These are phyloP conservation scores for Heterodera carotae DNA, from an alignment of 1,140 invertebrate genomes.

Conservation along the genomic window DNA sequence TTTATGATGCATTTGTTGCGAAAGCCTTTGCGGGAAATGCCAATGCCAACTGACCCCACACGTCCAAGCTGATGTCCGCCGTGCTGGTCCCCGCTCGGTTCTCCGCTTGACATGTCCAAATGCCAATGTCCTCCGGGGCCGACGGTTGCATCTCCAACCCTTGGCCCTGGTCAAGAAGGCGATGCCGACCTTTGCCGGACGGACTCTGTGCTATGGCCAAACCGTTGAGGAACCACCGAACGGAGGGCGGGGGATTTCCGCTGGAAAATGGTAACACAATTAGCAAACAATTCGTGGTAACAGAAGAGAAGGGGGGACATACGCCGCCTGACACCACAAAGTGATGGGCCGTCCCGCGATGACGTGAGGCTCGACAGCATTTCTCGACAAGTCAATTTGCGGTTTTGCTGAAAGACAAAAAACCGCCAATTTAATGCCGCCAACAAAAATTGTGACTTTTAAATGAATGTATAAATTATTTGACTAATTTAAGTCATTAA, in stretches of 20 bases:
- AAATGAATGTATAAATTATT: no score
- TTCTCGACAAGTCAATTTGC: constrained; percentile 38
- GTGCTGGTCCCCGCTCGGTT: constrained; percentile 57
- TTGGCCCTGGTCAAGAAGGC: constrained; percentile 57
- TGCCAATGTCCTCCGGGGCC: constrained; percentile 47
- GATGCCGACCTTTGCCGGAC: constrained; percentile 32
- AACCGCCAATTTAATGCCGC: neutral
- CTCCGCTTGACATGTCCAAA: constrained; percentile 61
- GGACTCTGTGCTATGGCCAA: constrained; percentile 32
- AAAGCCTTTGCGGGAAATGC: constrained; percentile 4
- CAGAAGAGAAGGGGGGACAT: constrained; percentile 71
- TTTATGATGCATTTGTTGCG: neutral
- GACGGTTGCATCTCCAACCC: constrained; percentile 49
- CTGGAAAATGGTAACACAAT: constrained; percentile 13
- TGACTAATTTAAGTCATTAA: no score
- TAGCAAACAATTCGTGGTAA: constrained; percentile 13
- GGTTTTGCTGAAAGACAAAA: constrained; percentile 37
- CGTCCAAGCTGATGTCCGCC: constrained; percentile 50
- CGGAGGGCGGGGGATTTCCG: constrained; percentile 32
- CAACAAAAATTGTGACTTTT: no score
- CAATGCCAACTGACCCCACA: constrained; percentile 50
- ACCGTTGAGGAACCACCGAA: constrained; percentile 50
- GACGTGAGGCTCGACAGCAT: constrained; percentile 29
- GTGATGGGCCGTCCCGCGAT: constrained; percentile 60
- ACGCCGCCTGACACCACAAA: constrained; percentile 69